Percentiles rank a stretch among this genome's conserved stretches.
These are phyloP conservation scores for Melanotaenia pygmaea DNA, from an alignment of 2,797 vertebrate genomes.

Conservation along the genomic window DNA sequence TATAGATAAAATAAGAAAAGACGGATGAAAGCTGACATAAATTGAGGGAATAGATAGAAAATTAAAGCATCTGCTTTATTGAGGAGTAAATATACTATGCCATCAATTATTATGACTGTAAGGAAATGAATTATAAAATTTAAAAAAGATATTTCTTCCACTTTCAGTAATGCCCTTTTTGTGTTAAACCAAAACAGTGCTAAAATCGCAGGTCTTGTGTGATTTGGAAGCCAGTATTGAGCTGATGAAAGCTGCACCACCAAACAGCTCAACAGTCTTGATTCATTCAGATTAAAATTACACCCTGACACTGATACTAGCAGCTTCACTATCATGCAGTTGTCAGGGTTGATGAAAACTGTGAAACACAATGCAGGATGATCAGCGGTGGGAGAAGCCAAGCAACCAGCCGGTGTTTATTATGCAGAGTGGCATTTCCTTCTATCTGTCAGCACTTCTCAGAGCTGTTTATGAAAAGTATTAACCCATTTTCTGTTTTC, in stretches of 20 bases:
- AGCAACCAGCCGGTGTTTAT: slow-evolving; percentile 18
- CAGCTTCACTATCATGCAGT: slow-evolving; percentile 49
- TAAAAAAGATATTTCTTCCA: not conserved
- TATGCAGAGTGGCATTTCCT: slow-evolving; percentile 17
- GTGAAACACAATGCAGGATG: slow-evolving; percentile 42
- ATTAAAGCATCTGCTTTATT: too few relatives aligned
- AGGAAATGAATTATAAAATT: not conserved
- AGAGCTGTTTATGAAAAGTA: not conserved
- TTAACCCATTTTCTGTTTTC: slow-evolving; percentile 31
- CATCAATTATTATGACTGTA: too few relatives aligned
- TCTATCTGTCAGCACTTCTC: not conserved
- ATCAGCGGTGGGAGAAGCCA: slow-evolving; percentile 25
- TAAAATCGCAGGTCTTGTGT: slow-evolving; percentile 8
- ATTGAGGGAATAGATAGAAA: too few relatives aligned
- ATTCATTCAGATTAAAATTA: slow-evolving; percentile 49
- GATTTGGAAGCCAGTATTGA: slow-evolving; percentile 36
- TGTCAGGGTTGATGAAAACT: slow-evolving; percentile 53
- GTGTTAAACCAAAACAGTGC: slow-evolving; percentile 20
- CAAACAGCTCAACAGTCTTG: slow-evolving; percentile 27
- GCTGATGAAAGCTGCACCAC: slow-evolving; percentile 44
- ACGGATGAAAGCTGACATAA: not conserved
- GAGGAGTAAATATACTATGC: too few relatives aligned
- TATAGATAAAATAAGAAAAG: not conserved
- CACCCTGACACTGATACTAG: slow-evolving; percentile 38
- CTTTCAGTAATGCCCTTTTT: slow-evolving; percentile 18